Evolutionary conservation across 23 tunicate species (phyloP).

Genomic region (Diplosoma virens): DNA sequence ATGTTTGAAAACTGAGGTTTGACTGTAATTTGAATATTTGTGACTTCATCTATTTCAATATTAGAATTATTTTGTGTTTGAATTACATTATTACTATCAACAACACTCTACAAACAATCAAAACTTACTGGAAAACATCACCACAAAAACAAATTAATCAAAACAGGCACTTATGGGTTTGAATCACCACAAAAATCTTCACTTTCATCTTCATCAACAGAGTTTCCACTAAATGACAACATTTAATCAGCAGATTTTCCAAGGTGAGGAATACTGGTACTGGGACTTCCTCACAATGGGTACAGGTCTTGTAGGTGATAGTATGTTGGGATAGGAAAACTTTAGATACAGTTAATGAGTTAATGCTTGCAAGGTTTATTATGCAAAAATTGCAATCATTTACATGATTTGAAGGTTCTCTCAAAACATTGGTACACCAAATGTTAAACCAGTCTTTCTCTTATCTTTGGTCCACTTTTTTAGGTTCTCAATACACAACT

Average conservation of each 20-base stretch:
- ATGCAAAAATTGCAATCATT: slow-evolving; percentile 20
- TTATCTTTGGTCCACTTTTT: slow-evolving; percentile 19
- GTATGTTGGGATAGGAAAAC: background rate
- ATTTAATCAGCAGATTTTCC: slow-evolving; percentile 13
- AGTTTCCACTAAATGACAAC: background rate
- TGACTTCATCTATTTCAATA: too few species aligned
- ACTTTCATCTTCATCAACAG: slow-evolving; percentile 3
- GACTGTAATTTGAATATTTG: too few species aligned
- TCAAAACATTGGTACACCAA: slow-evolving; percentile 26
- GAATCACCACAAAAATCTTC: background rate
- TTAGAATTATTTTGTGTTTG: too few species aligned
- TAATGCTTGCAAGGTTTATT: background rate
- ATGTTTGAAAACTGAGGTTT: too few species aligned
- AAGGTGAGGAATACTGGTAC: background rate
- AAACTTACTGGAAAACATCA: too few species aligned
- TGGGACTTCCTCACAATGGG: slow-evolving; percentile 6
- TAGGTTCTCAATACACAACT: background rate
- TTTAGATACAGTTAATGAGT: background rate
- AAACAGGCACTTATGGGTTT: slow-evolving; percentile 7
- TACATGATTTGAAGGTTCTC: background rate
- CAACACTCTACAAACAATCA: too few species aligned
- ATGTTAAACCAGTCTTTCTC: background rate
- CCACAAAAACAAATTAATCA: too few species aligned
- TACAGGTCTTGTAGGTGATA: too few species aligned
- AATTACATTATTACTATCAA: too few species aligned